A percentile compares a stretch with the other conserved stretches of the same genome.
These are phyloP conservation scores for Microcebus lehilahytsara DNA, from an alignment of 2,113 vertebrate species.

Conservation along the genomic window DNA sequence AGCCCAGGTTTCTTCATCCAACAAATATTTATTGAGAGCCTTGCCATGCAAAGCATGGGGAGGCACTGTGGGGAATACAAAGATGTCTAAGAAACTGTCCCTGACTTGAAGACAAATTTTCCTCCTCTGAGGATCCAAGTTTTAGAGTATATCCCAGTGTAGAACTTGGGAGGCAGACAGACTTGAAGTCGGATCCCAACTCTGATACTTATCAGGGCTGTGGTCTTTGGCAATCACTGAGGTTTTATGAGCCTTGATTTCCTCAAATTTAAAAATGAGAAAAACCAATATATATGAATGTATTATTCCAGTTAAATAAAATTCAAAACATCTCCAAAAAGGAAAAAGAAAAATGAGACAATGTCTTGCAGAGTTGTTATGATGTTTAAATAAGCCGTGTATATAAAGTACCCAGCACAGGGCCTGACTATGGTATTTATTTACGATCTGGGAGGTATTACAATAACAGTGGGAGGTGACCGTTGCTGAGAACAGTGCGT, in stretches of 20 bases:
- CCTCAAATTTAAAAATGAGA: not conserved
- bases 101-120: not conserved
- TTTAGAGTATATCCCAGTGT: not conserved
- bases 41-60: not conserved
- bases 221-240: not conserved
- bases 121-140: not conserved
- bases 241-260: not conserved
- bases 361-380: not conserved
- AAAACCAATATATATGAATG: not conserved
- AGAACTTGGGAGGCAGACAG: not conserved
- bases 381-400: not conserved
- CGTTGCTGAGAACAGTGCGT: not conserved
- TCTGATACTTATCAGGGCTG: not conserved
- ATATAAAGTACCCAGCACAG: not conserved
- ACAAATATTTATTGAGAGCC: conserved; percentile 56
- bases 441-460: not conserved
- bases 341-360: not conserved
- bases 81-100: conserved; percentile 52
- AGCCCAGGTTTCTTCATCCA: conserved; percentile 27
- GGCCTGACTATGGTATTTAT: not conserved
- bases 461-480: not conserved
- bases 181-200: not conserved
- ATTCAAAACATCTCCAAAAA: not conserved
- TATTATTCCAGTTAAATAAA: not conserved
- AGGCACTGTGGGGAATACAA: not conserved